These are phyloP conservation scores for Exephanes ischioxanthus DNA, from an alignment of 2,888 invertebrate genomes.

Conservation along the genomic window DNA sequence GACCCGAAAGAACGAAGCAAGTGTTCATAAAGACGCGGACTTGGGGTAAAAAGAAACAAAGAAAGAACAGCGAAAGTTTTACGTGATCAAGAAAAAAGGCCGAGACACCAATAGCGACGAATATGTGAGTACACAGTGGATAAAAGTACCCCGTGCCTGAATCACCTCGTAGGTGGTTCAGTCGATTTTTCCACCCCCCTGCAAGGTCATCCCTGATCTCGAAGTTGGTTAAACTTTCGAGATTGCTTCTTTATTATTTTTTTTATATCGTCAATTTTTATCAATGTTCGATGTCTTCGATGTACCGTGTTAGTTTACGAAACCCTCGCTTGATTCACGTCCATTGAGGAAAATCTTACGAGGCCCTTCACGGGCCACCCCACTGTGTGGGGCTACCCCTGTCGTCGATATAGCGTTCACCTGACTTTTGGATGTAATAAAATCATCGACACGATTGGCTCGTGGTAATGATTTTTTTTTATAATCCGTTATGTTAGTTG, in stretches of 20 bases:
- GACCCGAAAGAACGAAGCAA: not conserved
- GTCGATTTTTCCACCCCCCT: not conserved
- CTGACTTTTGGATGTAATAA: not conserved
- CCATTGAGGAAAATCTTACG: conserved; percentile 46
- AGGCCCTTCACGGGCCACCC: conserved; percentile 32
- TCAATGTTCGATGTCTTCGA: not conserved
- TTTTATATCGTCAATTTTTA: not conserved
- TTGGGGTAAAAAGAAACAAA: not conserved
- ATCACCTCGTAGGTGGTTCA: not conserved
- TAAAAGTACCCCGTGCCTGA: not conserved
- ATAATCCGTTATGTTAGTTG: not conserved
- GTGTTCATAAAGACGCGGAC: not conserved
- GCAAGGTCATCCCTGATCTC: not conserved
- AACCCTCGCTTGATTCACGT: conserved; percentile 35
- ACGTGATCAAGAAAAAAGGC: conserved; percentile 20
- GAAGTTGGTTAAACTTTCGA: not conserved
- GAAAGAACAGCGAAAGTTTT: conserved; percentile 27
- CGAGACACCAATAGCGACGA: conserved; percentile 53
- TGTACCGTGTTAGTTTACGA: not conserved
- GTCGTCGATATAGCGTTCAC: not conserved
- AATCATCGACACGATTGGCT: not conserved
- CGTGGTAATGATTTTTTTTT: not conserved
- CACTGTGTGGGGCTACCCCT: conserved; percentile 7
- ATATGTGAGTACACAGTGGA: conserved; percentile 58
- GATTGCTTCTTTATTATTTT: not conserved